Conservation (phyloP, 1,140 invertebrate species). For the Bombus turneri region DNA sequence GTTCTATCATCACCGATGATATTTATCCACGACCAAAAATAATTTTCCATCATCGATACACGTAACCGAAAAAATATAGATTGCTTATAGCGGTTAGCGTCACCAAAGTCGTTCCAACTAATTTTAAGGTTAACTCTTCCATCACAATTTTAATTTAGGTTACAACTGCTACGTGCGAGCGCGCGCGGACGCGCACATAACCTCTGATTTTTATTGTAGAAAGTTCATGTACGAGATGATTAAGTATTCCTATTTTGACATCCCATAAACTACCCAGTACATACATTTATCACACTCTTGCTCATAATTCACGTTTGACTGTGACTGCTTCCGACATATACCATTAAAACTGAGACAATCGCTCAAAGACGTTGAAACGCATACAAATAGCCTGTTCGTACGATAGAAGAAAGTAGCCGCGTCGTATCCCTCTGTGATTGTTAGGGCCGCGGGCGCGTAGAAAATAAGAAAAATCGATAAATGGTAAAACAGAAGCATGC, state of each 20-base stretch:
- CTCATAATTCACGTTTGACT: neutral
- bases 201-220: neutral
- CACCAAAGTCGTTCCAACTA: too few species aligned
- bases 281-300: neutral
- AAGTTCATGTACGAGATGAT: neutral
- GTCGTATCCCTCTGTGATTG: neutral
- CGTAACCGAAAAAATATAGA: too few species aligned
- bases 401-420: constrained; percentile 10
- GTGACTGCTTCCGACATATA: too few species aligned
- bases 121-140: too few species aligned
- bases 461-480: constrained; percentile 35
- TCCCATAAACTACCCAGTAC: neutral
- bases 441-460: neutral
- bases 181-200: too few species aligned
- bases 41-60: neutral
- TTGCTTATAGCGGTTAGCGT: too few species aligned
- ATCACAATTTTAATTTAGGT: neutral
- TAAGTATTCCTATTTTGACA: neutral
- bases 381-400: neutral
- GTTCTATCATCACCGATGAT: neutral
- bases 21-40: neutral
- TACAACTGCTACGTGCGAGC: neutral
- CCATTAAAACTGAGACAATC: neutral
- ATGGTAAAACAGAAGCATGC: constrained; percentile 17
- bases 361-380: neutral